Evolutionary conservation across 1,140 invertebrate genomes (phyloP), one percentile per base, ranked within the genome.

Genomic region (Nasonia vitripennis): DNA sequence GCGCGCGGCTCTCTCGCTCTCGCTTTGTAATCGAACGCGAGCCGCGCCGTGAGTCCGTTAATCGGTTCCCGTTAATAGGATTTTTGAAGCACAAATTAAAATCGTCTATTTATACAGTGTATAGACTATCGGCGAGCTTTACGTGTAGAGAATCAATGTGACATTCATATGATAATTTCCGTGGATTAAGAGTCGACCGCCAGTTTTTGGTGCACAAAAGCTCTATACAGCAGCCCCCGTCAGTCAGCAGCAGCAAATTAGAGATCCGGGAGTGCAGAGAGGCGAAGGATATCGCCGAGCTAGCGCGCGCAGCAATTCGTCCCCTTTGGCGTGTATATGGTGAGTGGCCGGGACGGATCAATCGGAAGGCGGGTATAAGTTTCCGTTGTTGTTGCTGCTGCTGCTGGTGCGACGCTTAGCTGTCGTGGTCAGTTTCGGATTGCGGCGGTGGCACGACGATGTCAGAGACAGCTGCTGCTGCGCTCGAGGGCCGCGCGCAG

Each of bases 361-460:
- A 93, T 93, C 91, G 92, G 88, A 92, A 91, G 90, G 90, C 89
- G 88, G 91, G 91, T 92, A 91, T 92, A 92, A 92, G 91, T 92
- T 93, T 92, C 91, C 91, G 92, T 90, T 91, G 91, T 90, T 91
- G 91, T 89, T 90, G 31, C 11, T 34, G 55, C 51, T 62, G 51
- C 14, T 34, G 48, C 41, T 31, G 77, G 6, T 85, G 82, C 88
- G 90, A 91, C 88, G 89, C 90, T 48, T 91, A 89, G 89, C 92
- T 92, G 92, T 92, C 91, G 91, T 89, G 92, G 92, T 93, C 92
- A 93, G 92, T 93, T 93, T 93, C 89, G 91, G 90, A 93, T 93
- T 93, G 92, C 87, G 75, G n/a, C 90, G 90, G 90, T 62, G 55
- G 55, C 55, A 62, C 55, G 55, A 62, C 92, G 89, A 90, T 93